A percentile compares a stretch with the other conserved stretches of the same genome.
Evolutionary conservation across 2,113 vertebrate genomes (phyloP).

Genomic region (Larimichthys crocea): DNA sequence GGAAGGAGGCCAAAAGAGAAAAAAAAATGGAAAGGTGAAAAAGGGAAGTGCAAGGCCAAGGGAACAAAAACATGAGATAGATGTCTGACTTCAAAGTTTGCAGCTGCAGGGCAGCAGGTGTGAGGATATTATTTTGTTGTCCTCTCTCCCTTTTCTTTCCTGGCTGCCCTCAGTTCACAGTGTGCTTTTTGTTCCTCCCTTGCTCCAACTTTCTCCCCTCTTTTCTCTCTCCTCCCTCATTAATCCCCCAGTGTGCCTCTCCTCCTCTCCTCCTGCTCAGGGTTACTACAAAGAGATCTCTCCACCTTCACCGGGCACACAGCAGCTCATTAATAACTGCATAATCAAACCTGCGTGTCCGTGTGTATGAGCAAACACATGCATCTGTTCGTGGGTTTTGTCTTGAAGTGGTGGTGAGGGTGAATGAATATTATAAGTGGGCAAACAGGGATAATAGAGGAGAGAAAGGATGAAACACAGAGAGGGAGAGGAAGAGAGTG

Average conservation of each 20-base stretch:
- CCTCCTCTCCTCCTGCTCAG: conserved; percentile 29
- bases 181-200: conserved; percentile 37
- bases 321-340: conserved; percentile 69
- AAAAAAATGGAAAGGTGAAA: background rate
- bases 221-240: conserved; percentile 10
- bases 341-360: conserved; percentile 62
- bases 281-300: conserved; percentile 60
- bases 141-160: conserved; percentile 2
- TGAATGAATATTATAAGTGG: conserved; percentile 66
- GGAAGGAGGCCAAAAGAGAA: background rate
- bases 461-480: conserved; percentile 24
- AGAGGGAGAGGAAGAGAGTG: conserved; percentile 16
- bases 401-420: conserved; percentile 67
- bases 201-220: background rate
- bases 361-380: conserved; percentile 49
- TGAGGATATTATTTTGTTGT: conserved; percentile 23
- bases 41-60: background rate
- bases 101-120: conserved; percentile 38
- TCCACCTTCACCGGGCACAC: conserved; percentile 30
- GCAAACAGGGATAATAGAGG: conserved; percentile 48
- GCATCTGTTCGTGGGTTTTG: conserved; percentile 68
- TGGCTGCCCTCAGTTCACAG: conserved; percentile 17
- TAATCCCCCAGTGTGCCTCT: conserved; percentile 14
- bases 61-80: conserved; percentile 26
- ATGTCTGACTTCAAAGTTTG: conserved; percentile 50